Evolutionary conservation across 2,888 invertebrate species (phyloP).

Genomic region (Antheraea yamamai): DNA sequence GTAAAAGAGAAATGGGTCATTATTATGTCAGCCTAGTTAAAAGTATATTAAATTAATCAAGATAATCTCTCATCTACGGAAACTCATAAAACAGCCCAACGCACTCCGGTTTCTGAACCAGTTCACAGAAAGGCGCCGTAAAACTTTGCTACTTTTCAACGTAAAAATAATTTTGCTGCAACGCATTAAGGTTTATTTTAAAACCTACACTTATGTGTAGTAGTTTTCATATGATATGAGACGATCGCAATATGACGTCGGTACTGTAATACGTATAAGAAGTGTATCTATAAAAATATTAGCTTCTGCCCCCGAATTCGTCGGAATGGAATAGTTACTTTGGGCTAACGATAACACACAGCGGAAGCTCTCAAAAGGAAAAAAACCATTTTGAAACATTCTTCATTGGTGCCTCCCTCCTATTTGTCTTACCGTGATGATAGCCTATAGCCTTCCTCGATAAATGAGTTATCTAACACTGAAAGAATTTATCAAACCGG

Average conservation of each 20-base stretch:
- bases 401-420: too few relatives aligned
- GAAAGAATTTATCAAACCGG: too few relatives aligned
- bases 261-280: background rate
- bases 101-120: background rate
- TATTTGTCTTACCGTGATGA: too few relatives aligned
- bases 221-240: background rate
- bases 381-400: too few relatives aligned
- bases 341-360: too few relatives aligned
- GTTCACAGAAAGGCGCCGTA: background rate
- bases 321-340: too few relatives aligned
- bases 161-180: background rate
- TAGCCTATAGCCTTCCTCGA: too few relatives aligned
- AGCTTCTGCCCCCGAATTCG: too few relatives aligned
- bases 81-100: constrained; percentile 8
- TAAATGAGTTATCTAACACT: too few relatives aligned
- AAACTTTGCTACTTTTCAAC: background rate
- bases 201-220: background rate
- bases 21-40: constrained; percentile 3
- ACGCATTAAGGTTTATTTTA: background rate
- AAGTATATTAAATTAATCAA: constrained; percentile 11
- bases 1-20: constrained; percentile 8
- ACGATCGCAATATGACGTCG: background rate
- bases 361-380: too few relatives aligned
- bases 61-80: constrained; percentile 12
- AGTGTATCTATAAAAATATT: background rate